A percentile compares a stretch with the other conserved stretches of the same genome.
phyloP scores from a whole-genome alignment of 2,888 invertebrate genomes.

The Orthosia incerta region DNA sequence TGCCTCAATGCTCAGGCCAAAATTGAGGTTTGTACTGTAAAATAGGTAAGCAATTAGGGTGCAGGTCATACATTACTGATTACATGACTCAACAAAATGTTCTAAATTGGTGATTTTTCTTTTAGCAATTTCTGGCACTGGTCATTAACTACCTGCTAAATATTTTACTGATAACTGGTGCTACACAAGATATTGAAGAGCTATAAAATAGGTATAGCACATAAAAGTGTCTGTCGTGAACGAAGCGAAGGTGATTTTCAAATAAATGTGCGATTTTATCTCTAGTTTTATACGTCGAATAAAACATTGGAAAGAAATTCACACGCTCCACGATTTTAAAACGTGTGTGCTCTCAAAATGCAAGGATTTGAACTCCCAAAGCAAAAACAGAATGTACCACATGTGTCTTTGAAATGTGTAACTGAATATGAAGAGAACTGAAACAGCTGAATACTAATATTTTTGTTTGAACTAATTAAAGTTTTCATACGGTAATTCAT shows the following conservation, averaged over 20 bases:
- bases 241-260: constrained; percentile 34
- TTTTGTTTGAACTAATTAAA: not conserved
- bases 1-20: too few relatives aligned
- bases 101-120: too few relatives aligned
- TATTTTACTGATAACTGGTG: not conserved
- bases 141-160: not conserved
- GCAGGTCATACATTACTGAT: too few relatives aligned
- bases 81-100: too few relatives aligned
- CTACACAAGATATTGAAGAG: constrained; percentile 1
- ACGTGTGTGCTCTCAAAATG: not conserved
- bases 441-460: not conserved
- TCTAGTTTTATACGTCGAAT: constrained; percentile 40
- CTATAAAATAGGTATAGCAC: constrained; percentile 26
- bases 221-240: constrained; percentile 34
- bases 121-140: too few relatives aligned
- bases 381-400: not conserved
- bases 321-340: constrained; percentile 12
- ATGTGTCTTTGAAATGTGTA: not conserved
- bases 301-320: constrained; percentile 24
- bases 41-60: too few relatives aligned
- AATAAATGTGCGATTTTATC: constrained; percentile 48
- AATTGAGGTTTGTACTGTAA: too few relatives aligned
- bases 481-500: too few relatives aligned
- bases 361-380: not conserved
- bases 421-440: not conserved